Base-by-base conservation (phyloP, 2,797 vertebrate species). In the Megaceryle alcyon region DNA sequence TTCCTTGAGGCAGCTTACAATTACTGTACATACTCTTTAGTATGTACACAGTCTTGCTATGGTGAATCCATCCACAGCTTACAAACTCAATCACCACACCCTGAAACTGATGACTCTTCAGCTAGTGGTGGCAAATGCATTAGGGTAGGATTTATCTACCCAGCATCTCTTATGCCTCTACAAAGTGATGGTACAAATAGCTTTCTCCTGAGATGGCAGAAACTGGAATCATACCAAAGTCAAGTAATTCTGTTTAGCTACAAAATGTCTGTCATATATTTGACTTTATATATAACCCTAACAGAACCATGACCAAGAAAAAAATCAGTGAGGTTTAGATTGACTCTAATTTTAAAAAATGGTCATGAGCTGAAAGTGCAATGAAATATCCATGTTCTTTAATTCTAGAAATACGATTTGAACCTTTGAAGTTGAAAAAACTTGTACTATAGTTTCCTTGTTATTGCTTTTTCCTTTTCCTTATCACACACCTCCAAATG, bases 361-460 rank as follows among this genome's bases (percentile, higher is more conserved):
- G 8, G 10, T 20, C 2, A 2, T 4, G 3, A 63, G n/a, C 23
- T 64, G 48, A 25, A 65, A 63, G 17, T 4, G 10, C 29, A 60
- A 15, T 4, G 31, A 60, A 56, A 41, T 2, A 17, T 6, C n/a
- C 21, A 21, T 0, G 0, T 29, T 31, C 35, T 70, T 59, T 22
- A 44, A 37, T 63, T 53, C 26, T 16, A 49, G 48, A 69, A 48
- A 37, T 8, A 1, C 0, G 53, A 3, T 66, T 83, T 29, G 49
- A 37, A 10, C 4, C 54, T 83, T 31, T 56, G 51, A 44, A 44
- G 11, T 63, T 41, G 31, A 81, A 77, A 78, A 41, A 5, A 33
- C 17, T 56, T 78, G 41, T 49, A 14, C 19, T 5, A 26, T 3
- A 11, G 2, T 41, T 53, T 33, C 10, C 21, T 39, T 28, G 1